phyloP scores from a whole-genome alignment of 2,797 vertebrate genomes.

The Rhabdophis nuchalis region DNA sequence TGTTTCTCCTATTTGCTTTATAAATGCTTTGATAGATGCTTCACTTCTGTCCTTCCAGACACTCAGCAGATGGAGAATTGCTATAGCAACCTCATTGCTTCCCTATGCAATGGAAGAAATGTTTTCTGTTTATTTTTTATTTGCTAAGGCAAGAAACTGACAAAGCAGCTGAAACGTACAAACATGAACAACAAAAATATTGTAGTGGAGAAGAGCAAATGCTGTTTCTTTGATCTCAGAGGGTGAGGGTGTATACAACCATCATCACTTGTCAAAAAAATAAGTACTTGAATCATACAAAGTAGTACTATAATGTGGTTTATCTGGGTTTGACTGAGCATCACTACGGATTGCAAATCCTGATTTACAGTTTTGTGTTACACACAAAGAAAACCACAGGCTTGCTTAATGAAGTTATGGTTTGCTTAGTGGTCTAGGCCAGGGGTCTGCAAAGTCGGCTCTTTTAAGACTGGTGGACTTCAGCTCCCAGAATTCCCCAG shows the following conservation, averaged over 20 bases:
- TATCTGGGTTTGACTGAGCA: background rate
- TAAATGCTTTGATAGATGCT: background rate
- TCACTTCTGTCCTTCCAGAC: background rate
- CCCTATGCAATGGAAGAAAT: background rate
- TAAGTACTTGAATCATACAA: background rate
- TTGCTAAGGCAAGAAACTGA: background rate
- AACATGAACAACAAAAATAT: background rate
- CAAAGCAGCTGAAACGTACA: background rate
- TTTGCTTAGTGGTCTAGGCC: background rate
- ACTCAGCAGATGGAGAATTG: conserved; percentile 27
- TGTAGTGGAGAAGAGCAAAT: background rate
- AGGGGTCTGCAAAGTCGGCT: no score
- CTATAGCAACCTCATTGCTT: conserved; percentile 54
- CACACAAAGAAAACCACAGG: background rate
- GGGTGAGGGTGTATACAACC: background rate
- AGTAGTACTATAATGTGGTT: background rate
- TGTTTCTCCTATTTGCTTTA: background rate
- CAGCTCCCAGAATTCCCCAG: no score
- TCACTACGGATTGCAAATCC: background rate
- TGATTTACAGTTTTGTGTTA: background rate
- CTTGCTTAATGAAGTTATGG: background rate
- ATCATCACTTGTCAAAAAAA: background rate
- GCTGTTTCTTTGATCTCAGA: background rate
- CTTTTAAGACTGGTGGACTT: no score
- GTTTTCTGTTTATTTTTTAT: background rate